Base-by-base conservation (phyloP, 1,140 invertebrate species). In the Lasaia peninsularis region DNA sequence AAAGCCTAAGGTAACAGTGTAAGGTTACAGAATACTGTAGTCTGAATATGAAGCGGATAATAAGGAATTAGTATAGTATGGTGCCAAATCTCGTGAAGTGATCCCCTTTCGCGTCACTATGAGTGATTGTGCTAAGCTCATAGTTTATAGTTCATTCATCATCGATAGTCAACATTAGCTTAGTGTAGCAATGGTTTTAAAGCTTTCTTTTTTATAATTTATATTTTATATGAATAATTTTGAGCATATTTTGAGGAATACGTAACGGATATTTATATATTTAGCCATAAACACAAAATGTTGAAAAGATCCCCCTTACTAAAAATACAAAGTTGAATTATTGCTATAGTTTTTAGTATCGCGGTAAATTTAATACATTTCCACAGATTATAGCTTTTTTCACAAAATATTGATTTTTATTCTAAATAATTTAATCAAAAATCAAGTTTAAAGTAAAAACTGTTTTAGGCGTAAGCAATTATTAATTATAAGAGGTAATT, bases 101-200 rank as follows among this genome's bases (percentile, higher is more conserved):
- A 28, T 28, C 24, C 73, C 69, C 72, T 69, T 73, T 81, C 69
- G 69, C 71, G 68, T 86, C 71, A 81, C 86, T 87, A 85, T 85
- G 86, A 86, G 86, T 82, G 78, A 88, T 83, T 87, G 84, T 87
- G 86, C 84, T 88, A 83, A 88, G 78, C 84, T 87, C 84, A 86
- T 86, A 83, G 83, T 86, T 65, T 63, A 63, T 85, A 84, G 78
- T 60, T 80, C 70, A 79, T 78, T 65, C 33, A 49, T 77, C 80
- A 86, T 62, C 50, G 33, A 58, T 82, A 81, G 77, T 62, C 59
- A 78, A 76, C 70, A 62, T 78, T 83, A 75, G 71, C 60, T 59
- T 65, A 57, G 54, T 40, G 18, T 48, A 48, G 10, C n/a, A 9
- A 4, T 33, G 18, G 32, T 52, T 55, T 31, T 55, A 52, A 12